Evolutionary conservation across 2,113 vertebrate species (phyloP).

Genomic region (Chascanopsetta lugubris): DNA sequence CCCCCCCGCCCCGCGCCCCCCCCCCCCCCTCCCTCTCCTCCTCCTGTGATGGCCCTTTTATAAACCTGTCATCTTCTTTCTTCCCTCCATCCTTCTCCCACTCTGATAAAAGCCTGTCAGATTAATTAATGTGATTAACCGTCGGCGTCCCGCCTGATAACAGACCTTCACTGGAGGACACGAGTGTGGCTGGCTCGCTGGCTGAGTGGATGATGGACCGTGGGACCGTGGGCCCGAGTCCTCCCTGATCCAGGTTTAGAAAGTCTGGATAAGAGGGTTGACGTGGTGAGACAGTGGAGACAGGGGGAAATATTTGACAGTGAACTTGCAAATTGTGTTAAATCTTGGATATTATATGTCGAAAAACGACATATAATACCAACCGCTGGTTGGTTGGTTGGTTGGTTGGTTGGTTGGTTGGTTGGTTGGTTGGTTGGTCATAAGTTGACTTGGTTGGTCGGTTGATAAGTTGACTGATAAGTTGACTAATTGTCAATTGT

Average conservation of each 20-base stretch:
- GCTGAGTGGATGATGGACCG: conserved; percentile 35
- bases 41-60: conserved; percentile 4
- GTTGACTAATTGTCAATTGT: too few species aligned
- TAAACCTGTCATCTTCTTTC: conserved; percentile 28
- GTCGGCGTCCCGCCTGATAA: conserved; percentile 48
- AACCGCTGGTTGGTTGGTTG: neutral
- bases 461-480: too few species aligned
- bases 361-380: too few species aligned
- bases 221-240: neutral
- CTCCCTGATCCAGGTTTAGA: conserved; percentile 15
- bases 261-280: neutral
- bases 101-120: conserved; percentile 71
- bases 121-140: conserved; percentile 74
- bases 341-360: too few species aligned
- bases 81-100: conserved; percentile 48
- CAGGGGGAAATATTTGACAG: neutral
- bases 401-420: too few species aligned
- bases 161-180: conserved; percentile 62
- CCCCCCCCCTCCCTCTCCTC: conserved; percentile 33
- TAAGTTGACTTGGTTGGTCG: too few species aligned
- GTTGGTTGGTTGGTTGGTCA: too few species aligned
- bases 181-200: conserved; percentile 12
- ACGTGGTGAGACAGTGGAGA: neutral
- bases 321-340: too few species aligned
- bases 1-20: conserved; percentile 8